Base-by-base conservation (phyloP, 2,797 vertebrate species). In the Anabas testudineus region DNA sequence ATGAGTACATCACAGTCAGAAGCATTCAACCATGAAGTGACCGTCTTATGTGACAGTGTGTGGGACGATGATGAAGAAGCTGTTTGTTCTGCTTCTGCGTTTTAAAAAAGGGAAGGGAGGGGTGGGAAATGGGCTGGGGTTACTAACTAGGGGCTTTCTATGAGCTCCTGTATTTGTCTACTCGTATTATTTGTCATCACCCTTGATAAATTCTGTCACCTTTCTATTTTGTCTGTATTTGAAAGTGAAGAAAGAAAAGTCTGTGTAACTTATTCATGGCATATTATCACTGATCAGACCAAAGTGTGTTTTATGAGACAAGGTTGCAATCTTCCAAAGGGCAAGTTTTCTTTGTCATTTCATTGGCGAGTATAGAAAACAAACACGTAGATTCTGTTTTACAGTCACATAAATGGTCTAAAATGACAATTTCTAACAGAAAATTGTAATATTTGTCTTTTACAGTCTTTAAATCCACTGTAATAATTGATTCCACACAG, bases 21-120 rank as follows among this genome's bases (percentile, higher is more conserved):
- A 41, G 53, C 64, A 68, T 82, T 76, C 65, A 72, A 57, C 47
- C 67, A 75, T 62, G 45, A 78, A 64, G 63, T 5, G 46, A 45
- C 64, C 36, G 47, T 86, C 79, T 70, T 74, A 71, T 84, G 74
- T 78, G 63, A 68, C 67, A 63, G 57, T 48, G 64, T 71, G 74
- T 75, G 58, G 71, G 57, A 59, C 5, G 3, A 10, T 62, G 56
- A 55, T 58, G 16, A 58, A 52, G 47, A 58, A 13, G 36, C 41
- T 67, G 57, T 82, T 67, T 72, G 63, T 64, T 74, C 48, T 59
- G 36, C 19, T 37, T 74, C 2, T 62, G 54, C 72, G 39, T 78
- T 65, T 65, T 41, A n/a, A 36, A 68, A n/a, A 57, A 32, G 52
- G 39, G 58, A 57, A 26, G 52, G 46, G 58, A 46, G 19, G 21